These are phyloP conservation scores for Nesospiza acunhae DNA, from an alignment of 2,113 vertebrate genomes.

Conservation along the genomic window DNA sequence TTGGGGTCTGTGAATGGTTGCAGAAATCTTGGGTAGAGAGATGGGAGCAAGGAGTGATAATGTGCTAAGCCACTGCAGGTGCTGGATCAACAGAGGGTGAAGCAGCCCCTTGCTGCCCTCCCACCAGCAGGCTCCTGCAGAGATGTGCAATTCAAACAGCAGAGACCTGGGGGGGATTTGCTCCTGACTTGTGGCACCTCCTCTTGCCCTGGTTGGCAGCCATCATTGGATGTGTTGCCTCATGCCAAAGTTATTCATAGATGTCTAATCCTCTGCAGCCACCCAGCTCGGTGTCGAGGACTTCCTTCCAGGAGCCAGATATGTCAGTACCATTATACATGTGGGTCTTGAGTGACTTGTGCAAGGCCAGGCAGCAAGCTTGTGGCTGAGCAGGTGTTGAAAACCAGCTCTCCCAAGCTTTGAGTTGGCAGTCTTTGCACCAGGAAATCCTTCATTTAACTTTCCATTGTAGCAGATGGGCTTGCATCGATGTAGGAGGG, in stretches of 20 bases:
- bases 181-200: conserved; percentile 1
- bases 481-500: not conserved
- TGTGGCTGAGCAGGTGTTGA: conserved; percentile 42
- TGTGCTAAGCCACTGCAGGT: conserved; percentile 10
- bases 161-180: not conserved
- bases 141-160: not conserved
- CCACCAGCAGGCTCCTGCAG: not conserved
- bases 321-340: conserved; percentile 7
- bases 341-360: not conserved
- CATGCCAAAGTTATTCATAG: not conserved
- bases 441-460: conserved; percentile 7
- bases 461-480: not conserved
- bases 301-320: conserved; percentile 34
- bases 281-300: not conserved
- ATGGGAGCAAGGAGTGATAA: not conserved
- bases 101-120: not conserved
- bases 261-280: not conserved
- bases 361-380: conserved; percentile 5
- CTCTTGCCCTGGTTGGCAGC: not conserved
- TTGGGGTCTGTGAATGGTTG: not conserved
- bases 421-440: not conserved
- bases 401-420: conserved; percentile 29
- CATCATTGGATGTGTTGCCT: not conserved
- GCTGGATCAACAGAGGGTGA: not conserved
- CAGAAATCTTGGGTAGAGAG: not conserved